Base-by-base conservation (phyloP, 1,140 invertebrate species). In the Parasteatoda tepidariorum region DNA sequence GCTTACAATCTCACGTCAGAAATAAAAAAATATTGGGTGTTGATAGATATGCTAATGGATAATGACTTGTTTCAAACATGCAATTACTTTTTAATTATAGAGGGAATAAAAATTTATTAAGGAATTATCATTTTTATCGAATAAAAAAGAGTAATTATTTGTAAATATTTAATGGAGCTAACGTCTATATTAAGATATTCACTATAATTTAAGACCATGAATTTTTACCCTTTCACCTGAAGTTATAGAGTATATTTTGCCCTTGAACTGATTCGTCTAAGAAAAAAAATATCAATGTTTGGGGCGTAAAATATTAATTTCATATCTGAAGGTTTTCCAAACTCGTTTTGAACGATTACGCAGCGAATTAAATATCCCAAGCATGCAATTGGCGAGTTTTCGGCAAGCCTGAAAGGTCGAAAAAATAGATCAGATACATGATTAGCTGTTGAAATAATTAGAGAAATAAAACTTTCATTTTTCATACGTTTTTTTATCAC, bases 321-420 rank as follows among this genome's bases (percentile, higher is more conserved):
- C 48, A 57, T 71, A 31, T 71, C 4, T 71, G 68, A 71, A 71
- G 68, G 68, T 30, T 71, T 11, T 26, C 24, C 3, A 71, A 71
- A 54, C 68, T 18, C 41, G 41, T 71, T 71, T 71, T 30, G 41
- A 71, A 18, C 24, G 55, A 71, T 71, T 54, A 31, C 6, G 2
- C 3, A 0, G 41, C 24, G 22, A 48, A 71, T 71, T 71, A 71
- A 71, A 55, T 34, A 26, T 22, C 26, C 7, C 13, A 13, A 68
- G 38, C 9, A 24, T 4, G 34, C 34, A 41, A 3, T 24, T 24
- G n/a, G 34, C 0, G 66, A 48, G 15, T 68, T 26, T 22, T 26
- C 26, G 9, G 34, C 6, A 38, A 68, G 38, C 22, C 34, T 18
- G n/a, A 68, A 18, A 38, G 22, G 22, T 11, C 34, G 26, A 68